Base-by-base conservation (phyloP, 2,113 vertebrate genomes). In the Hippocampus zosterae region DNA sequence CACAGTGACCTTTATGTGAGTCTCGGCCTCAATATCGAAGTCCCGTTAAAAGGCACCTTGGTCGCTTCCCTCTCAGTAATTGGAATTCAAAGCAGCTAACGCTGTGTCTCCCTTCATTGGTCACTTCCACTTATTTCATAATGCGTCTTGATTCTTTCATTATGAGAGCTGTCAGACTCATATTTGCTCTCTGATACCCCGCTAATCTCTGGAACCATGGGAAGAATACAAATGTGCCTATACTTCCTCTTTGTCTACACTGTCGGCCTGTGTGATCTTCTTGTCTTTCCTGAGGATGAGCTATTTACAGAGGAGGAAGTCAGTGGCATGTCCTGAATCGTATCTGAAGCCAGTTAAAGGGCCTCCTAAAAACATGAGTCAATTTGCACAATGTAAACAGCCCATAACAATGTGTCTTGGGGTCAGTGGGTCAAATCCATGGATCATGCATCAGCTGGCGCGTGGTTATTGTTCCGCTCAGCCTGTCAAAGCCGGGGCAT, bases 121-220 rank as follows among this genome's bases (percentile, higher is more conserved):
- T 94, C 94, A 93, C 92, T 94, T 94, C 92, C 92, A 94, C 93
- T 94, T 95, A 95, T 89, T 88, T 91, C 85, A 89, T 95, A 95
- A 95, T 93, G 92, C 90, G 88, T 91, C 91, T 92, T 79, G 92
- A 94, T 93, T 94, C 93, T 91, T 93, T 93, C 91, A 92, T 95
- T 94, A 95, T 94, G 94, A 94, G 93, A 95, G 93, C 95, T 94
- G 96, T 94, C 95, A 92, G 92, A 93, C 94, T 93, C 92, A 94
- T 94, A 95, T 96, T 95, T 95, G 93, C 94, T 93, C 92, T 93
- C 94, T 94, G 95, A 96, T 94, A 93, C 93, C 93, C 92, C 89
- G 67, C 92, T 96, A 95, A 96, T 95, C 93, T 94, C 91, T 91
- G 82, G 90, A 91, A 92, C 90, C 93, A 92, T 85, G 88, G 83